Percentiles rank a stretch among this genome's conserved stretches.
Evolutionary conservation across 2,113 vertebrate species (phyloP).

Genomic region (Psittacula cyanocephala): DNA sequence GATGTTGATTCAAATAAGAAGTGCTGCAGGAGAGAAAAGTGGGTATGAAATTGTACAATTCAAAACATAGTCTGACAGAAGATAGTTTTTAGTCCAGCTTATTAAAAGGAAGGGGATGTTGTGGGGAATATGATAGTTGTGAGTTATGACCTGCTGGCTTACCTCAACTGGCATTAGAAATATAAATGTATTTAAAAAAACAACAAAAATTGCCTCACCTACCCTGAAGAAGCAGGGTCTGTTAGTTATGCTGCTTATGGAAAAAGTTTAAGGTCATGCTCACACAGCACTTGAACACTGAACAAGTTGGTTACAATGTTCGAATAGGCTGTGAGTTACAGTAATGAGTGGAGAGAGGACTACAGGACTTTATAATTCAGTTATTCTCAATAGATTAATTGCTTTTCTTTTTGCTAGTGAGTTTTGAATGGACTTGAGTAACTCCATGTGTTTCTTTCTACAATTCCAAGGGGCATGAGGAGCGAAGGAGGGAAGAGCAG

Average conservation of each 20-base stretch:
- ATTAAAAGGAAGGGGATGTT: not conserved
- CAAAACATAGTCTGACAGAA: not conserved
- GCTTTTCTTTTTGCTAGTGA: not conserved
- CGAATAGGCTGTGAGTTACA: fast-evolving
- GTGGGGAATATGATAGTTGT: not conserved
- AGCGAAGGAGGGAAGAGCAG: slow-evolving; percentile 85
- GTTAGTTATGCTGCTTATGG: not conserved
- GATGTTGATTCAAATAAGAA: not conserved
- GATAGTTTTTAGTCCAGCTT: not conserved
- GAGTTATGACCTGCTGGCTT: not conserved
- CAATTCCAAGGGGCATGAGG: slow-evolving; percentile 70
- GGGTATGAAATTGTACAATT: not conserved
- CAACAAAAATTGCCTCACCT: not conserved
- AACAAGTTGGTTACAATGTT: fast-evolving
- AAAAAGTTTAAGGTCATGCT: not conserved
- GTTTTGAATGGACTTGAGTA: not conserved
- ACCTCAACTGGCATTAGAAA: not conserved
- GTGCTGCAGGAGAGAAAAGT: not conserved
- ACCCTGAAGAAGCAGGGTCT: not conserved
- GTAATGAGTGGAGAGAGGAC: not conserved
- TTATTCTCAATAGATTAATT: not conserved
- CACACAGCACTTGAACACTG: not conserved
- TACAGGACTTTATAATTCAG: not conserved
- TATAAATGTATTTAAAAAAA: not conserved
- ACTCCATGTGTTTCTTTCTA: not conserved